phyloP scores from a whole-genome alignment of 1,140 invertebrate genomes.

The Heliothis virescens region DNA sequence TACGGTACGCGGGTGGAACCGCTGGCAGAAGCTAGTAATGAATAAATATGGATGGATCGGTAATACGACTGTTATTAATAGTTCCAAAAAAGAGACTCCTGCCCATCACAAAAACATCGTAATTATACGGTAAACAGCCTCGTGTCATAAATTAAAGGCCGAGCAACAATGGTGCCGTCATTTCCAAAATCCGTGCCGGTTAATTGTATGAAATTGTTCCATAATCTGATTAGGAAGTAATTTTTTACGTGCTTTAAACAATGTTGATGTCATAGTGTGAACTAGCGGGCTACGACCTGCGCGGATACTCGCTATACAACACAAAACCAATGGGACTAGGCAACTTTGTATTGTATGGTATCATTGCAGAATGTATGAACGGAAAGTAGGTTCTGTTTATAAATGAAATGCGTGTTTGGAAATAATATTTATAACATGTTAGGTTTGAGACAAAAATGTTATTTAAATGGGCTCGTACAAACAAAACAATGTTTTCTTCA shows the following conservation, averaged over 20 bases:
- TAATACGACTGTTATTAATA: no score
- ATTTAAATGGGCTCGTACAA: no score
- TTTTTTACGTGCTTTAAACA: conserved; percentile 66
- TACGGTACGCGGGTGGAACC: no score
- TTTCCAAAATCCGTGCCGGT: conserved; percentile 49
- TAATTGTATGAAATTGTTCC: conserved; percentile 53
- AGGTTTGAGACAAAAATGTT: no score
- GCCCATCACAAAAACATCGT: neutral
- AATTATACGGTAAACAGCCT: conserved; percentile 34
- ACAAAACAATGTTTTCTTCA: no score
- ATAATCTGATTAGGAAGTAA: conserved; percentile 81
- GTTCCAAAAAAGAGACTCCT: neutral
- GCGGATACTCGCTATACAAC: conserved; percentile 49
- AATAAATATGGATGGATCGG: no score
- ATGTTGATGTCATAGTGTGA: conserved; percentile 64
- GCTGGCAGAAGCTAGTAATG: no score
- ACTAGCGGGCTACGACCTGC: conserved; percentile 50
- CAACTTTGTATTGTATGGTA: neutral
- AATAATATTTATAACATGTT: no score
- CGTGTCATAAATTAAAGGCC: conserved; percentile 35
- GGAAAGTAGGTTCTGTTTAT: neutral
- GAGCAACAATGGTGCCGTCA: conserved; percentile 31
- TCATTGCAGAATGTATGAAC: neutral
- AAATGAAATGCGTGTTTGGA: neutral
- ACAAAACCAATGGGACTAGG: neutral